Evolutionary conservation across 1,140 invertebrate genomes (phyloP), one percentile per base, ranked within the genome.

Genomic region (Rhizoglyphus robini): DNA sequence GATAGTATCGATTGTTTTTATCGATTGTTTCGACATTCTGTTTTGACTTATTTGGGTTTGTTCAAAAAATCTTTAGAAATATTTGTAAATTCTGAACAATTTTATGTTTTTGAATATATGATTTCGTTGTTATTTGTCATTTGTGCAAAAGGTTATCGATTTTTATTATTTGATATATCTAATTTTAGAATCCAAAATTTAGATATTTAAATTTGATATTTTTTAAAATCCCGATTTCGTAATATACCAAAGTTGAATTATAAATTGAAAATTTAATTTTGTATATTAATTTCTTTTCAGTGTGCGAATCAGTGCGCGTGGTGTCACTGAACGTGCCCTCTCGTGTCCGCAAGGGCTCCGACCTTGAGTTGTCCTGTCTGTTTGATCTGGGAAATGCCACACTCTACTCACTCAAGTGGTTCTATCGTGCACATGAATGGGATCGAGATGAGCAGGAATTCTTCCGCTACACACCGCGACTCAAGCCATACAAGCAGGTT

Each of bases 381-480:
- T 89, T 87, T 73, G 85, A 88, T 74, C 78, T 86, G 73, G 83
- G 85, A 69, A 81, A 78, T 8, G 84, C 85, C 54, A 76, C 77
- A 1, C 79, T 88, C 30, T n/a, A n/a, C n/a, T 86, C 85, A 54
- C 38, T 64, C 13, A 64, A 64, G 51, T 64, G 63, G 63, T 64
- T 64, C 38, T 64, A 64, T 29, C 2, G 63, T 5, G 47, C 41
- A 25, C 38, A 64, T 51, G 47, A 87, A 77, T 88, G 86, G 86
- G 87, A 87, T 79, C 84, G 83, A 75, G 84, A 84, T 68, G 81
- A 81, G 65, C 81, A 84, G 70, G 86, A 88, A 76, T 87, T 88
- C 77, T 88, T 85, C 75, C 81, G 86, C 75, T 87, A 83, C 75
- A 80, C 74, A 81, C 86, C 87, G 4, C 79, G 82, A 38, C 84